Conservation (phyloP, 2,113 vertebrate species). For the Probosciger aterrimus region DNA sequence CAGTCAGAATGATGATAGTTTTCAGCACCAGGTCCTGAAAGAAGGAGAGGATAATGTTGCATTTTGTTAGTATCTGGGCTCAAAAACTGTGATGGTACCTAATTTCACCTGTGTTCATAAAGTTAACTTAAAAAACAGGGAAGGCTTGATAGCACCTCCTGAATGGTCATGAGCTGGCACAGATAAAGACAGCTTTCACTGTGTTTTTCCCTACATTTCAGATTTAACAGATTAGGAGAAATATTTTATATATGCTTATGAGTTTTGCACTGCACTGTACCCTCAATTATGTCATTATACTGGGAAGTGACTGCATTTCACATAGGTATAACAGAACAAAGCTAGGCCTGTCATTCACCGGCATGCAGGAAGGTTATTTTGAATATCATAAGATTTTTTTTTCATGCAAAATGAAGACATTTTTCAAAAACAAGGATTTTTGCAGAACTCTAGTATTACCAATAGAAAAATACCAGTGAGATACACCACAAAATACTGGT, state of each 20-base stretch:
- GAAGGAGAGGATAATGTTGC: neutral
- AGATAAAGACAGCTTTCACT: neutral
- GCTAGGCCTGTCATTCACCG: neutral
- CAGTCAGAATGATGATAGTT: neutral
- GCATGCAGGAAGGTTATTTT: neutral
- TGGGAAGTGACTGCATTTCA: neutral
- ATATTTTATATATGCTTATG: neutral
- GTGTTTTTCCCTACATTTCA: neutral
- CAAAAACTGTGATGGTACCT: neutral
- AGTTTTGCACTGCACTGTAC: neutral
- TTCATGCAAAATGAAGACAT: neutral
- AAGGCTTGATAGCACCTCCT: neutral
- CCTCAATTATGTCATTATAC: neutral
- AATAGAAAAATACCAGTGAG: neutral
- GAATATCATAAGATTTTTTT: neutral
- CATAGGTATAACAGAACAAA: neutral
- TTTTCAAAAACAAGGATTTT: neutral
- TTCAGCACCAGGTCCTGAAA: constrained; percentile 33
- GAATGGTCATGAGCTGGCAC: neutral
- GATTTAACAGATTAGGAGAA: neutral
- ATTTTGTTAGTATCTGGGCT: neutral
- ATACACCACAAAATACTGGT: neutral
- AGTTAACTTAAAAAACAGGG: neutral
- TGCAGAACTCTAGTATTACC: neutral
- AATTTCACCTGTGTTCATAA: neutral